Base-by-base conservation (phyloP, 2,797 vertebrate species). In the Echiichthys vipera region DNA sequence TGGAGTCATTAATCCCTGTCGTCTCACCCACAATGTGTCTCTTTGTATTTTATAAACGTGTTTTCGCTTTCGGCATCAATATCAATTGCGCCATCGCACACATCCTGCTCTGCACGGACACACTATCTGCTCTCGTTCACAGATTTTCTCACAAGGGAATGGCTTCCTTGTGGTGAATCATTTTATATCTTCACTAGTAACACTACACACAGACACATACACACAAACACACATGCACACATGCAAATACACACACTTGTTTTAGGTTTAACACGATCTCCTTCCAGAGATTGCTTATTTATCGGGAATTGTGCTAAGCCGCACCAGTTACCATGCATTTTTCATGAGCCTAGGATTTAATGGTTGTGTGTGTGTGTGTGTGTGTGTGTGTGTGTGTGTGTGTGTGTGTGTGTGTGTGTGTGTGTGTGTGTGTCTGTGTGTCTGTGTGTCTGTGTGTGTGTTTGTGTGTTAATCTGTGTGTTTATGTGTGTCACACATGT, bases 311-410 rank as follows among this genome's bases (percentile, higher is more conserved):
- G 85, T 90, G 84, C 89, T 84, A 90, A 91, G 84, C 91, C 63
- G 77, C 81, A 74, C 83, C 73, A 85, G 88, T 91, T 89, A 79
- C 76, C 86, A 93, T 94, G 91, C 89, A 94, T 94, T 92, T 94
- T 94, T 95, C 87, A 93, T 94, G 86, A 91, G 88, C 50, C 29
- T 13, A 55, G 77, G 85, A 89, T 90, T 90, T 91, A 86, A 88
- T 86, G 83, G 77, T 71, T 83, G 79, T 53, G 18, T 74, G 71
- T 77, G 68, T 86, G 54, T 79, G 72, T 67, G 45, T 59, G 65
- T 55, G 36, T 47, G 43, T 66, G 37, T 34, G 47, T 55, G 29
- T 61, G 7, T 78, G 10, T 62, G 57, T 50, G 25, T 54, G 64
- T 71, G n/a, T n/a, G n/a, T n/a, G n/a, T 83, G 79, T 53, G 18